Percentiles rank a stretch among this genome's conserved stretches.
These are phyloP conservation scores for Spongia lamella DNA, from an alignment of 37 sponge, comb jelly and placozoan species.

Conservation along the genomic window DNA sequence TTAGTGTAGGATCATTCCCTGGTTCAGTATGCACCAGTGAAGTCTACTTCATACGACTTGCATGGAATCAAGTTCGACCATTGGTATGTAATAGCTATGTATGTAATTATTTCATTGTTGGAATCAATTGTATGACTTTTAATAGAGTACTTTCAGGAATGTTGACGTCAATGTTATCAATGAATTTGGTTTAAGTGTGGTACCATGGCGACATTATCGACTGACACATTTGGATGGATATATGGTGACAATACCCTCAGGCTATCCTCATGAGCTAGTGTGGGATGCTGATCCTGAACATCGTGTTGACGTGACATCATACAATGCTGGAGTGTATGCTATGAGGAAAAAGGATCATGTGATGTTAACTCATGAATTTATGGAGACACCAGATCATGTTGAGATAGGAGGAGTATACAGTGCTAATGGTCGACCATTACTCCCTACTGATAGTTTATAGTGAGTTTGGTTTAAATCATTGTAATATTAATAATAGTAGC, in stretches of 20 bases:
- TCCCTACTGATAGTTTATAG: too few relatives aligned
- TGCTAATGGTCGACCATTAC: too few relatives aligned
- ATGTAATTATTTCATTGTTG: too few relatives aligned
- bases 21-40: slow-evolving; percentile 66
- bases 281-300: slow-evolving; percentile 44
- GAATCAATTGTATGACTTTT: too few relatives aligned
- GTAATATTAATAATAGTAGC: too few relatives aligned
- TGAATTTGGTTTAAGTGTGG: slow-evolving; percentile 50
- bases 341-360: slow-evolving; percentile 13
- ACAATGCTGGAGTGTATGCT: slow-evolving; percentile 57
- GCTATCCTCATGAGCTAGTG: slow-evolving; percentile 41
- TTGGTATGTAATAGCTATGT: slow-evolving; percentile 37
- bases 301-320: slow-evolving; percentile 54
- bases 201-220: slow-evolving; percentile 82
- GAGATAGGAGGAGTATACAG: slow-evolving; percentile 48
- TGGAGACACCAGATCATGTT: slow-evolving; percentile 56
- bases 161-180: slow-evolving; percentile 65
- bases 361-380: slow-evolving; percentile 53
- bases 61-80: slow-evolving; percentile 70
- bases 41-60: slow-evolving; percentile 69
- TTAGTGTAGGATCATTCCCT: slow-evolving; percentile 33
- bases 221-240: slow-evolving; percentile 79
- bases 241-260: slow-evolving; percentile 65
- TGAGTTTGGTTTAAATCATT: too few relatives aligned
- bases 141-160: slow-evolving; percentile 50